Base-by-base conservation (phyloP, 2,888 invertebrate species). In the Anodontia alba region DNA sequence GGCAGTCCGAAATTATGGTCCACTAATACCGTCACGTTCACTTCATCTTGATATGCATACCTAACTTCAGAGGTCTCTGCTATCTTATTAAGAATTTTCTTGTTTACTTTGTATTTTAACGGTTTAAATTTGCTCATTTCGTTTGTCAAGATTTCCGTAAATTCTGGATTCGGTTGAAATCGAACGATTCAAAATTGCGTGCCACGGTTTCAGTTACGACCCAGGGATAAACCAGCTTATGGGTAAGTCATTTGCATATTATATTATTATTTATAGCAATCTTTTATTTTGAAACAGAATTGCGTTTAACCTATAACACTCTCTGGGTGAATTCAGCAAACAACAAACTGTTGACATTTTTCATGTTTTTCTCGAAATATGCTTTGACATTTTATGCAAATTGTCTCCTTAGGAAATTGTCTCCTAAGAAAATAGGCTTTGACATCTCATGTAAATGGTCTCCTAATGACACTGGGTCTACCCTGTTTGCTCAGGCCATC, bases 161-260 rank as follows among this genome's bases (percentile, higher is more conserved):
- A 83, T 36, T 51, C 83, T 86, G 85, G 85, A 83, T 73, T 51
- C 73, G 29, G 29, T 80, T 78, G 83, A 86, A 43, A 62, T 86
- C 62, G 83, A 83, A 43, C 51, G 83, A 33, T 76, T 72, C 78
- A 83, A 79, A 62, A 76, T 86, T 51, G 81, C 83, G 69, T 86
- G 81, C 70, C 83, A 81, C 79, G 85, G 85, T 80, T 68, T 86
- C 54, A 62, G 78, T 26, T 76, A 68, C 76, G 73, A 68, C 3
- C 69, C 66, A 66, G 79, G 79, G 67, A 69, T 76, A 17, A 69
- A 76, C 62, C 76, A 81, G 42, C 73, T 78, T 15, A 86, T 86
- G 85, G 85, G 85, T 86, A 75, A 70, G 85, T 81, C 26, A 33
- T 31, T 46, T n/a, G n/a, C n/a, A n/a, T n/a, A n/a, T n/a, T n/a